These are phyloP conservation scores for Cyprinodon brontotheroides DNA, from an alignment of 2,113 vertebrate species.

Conservation along the genomic window DNA sequence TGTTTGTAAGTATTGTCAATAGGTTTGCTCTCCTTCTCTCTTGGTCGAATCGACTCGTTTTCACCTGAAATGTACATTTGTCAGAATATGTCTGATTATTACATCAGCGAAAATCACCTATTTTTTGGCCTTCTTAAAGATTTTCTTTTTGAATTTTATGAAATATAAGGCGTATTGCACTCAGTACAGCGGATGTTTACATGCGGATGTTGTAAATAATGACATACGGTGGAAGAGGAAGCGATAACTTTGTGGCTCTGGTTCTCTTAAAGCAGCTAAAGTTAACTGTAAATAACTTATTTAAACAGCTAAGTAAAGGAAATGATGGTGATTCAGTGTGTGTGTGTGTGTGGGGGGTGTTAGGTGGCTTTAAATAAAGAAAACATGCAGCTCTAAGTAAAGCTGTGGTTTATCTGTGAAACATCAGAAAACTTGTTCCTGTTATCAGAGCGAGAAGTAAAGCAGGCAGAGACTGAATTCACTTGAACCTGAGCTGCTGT, in stretches of 20 bases:
- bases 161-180: slow-evolving; percentile 6
- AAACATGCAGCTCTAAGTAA: not conserved
- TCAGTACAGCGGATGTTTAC: slow-evolving; percentile 46
- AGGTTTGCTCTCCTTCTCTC: slow-evolving; percentile 14
- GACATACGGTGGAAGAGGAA: slow-evolving; percentile 3
- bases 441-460: not conserved
- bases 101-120: not conserved
- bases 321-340: slow-evolving; percentile 50
- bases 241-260: not conserved
- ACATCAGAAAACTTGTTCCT: not conserved
- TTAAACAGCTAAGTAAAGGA: slow-evolving; percentile 30
- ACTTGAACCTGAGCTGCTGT: slow-evolving; percentile 53
- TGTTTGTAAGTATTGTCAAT: slow-evolving; percentile 66
- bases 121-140: not conserved
- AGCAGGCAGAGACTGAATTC: slow-evolving; percentile 32
- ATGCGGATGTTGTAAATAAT: slow-evolving; percentile 49
- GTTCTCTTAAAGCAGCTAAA: slow-evolving; percentile 13
- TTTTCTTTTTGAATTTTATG: not conserved
- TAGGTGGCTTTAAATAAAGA: not conserved
- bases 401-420: not conserved
- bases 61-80: slow-evolving; percentile 33
- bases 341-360: not conserved
- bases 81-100: not conserved
- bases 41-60: slow-evolving; percentile 22
- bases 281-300: not conserved